A percentile compares a stretch with the other conserved stretches of the same genome.
phyloP scores from a whole-genome alignment of 2,888 invertebrate species.

The Anaspis maculata region DNA sequence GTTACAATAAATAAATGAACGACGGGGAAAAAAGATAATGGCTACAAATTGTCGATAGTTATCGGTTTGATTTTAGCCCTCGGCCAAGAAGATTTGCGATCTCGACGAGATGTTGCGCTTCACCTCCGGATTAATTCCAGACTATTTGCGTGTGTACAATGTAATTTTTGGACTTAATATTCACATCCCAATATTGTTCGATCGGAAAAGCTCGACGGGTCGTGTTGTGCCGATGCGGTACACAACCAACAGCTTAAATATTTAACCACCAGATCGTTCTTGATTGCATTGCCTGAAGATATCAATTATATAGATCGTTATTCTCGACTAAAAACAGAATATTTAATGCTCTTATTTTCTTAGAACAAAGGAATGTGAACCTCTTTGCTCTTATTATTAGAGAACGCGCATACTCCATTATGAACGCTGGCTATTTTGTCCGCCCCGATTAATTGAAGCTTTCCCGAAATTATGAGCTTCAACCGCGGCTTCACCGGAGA shows the following conservation, averaged over 20 bases:
- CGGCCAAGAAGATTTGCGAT: slow-evolving; percentile 25
- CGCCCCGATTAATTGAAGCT: no score
- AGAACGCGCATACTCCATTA: no score
- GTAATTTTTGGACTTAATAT: slow-evolving; percentile 40
- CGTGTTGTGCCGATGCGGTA: slow-evolving; percentile 30
- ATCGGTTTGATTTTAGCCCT: slow-evolving; percentile 25
- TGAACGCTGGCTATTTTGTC: no score
- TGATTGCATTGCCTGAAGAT: slow-evolving; percentile 42
- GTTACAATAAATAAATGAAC: slow-evolving; percentile 13
- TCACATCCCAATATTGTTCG: slow-evolving; percentile 41
- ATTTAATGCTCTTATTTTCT: slow-evolving; percentile 37
- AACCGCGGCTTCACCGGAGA: no score
- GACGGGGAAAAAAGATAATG: slow-evolving; percentile 15
- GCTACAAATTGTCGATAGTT: slow-evolving; percentile 30
- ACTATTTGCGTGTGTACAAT: slow-evolving; percentile 32
- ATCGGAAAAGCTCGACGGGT: slow-evolving; percentile 34
- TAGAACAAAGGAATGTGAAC: slow-evolving; percentile 35
- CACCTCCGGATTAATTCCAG: slow-evolving; percentile 24
- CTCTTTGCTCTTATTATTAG: no score
- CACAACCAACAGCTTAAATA: slow-evolving; percentile 40
- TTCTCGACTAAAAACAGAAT: slow-evolving; percentile 41
- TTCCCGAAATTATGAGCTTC: no score
- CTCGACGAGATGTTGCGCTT: slow-evolving; percentile 21
- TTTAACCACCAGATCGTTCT: slow-evolving; percentile 40
- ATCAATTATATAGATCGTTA: slow-evolving; percentile 44